Evolutionary conservation across 92 coral and sea anemone species (phyloP), one percentile per base, ranked within the genome.

Genomic region (Pocillopora grandis): DNA sequence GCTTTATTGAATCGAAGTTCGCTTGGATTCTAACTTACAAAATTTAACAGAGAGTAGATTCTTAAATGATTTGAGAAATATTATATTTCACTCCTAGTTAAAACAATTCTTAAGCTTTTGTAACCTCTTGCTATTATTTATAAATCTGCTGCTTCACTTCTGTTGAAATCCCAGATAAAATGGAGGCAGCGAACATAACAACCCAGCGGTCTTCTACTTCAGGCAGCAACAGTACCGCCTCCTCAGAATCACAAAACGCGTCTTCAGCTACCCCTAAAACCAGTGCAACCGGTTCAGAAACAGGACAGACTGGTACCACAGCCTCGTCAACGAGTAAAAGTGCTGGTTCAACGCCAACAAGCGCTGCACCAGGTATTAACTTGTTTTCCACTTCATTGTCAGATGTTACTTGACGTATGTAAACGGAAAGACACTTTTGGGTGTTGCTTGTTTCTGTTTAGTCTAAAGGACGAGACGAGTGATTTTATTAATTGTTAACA

Each of bases 161-260:
- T 72, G 59, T 33, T 31, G 37, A 75, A 16, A 64, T 56, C 77
- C 52, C 82, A 96, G 99, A 92, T 84, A 96, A 96, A 92, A 81
- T 92, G 79, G 99, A 96, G 85, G 95, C 98, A 21, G 91, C 91
- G 23, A 91, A 83, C 33, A 61, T 81, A 18, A 69, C 87, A 12
- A 75, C 66, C 33, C 90, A 87, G 78, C 88, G 90, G 23, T 55
- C 74, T 27, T 76, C 88, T 14, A 75, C 86, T 5, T 72, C 72
- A 20, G 80, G 79, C 55, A 68, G 1, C 83, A 76, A 37, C 58
- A 58, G 36, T 36, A 76, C 88, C 11, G 48, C 67, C 62, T 35
- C 69, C 62, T 10, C 88, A 68, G 82, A 66, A 20, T 66, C 81
- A 19, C 82, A 69, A 66, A 84, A n/a, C 59, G 55, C 85, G 15